A percentile compares a stretch with the other conserved stretches of the same genome.
These are phyloP conservation scores for Formicarius rufipectus DNA, from an alignment of 2,113 vertebrate species.

Conservation along the genomic window DNA sequence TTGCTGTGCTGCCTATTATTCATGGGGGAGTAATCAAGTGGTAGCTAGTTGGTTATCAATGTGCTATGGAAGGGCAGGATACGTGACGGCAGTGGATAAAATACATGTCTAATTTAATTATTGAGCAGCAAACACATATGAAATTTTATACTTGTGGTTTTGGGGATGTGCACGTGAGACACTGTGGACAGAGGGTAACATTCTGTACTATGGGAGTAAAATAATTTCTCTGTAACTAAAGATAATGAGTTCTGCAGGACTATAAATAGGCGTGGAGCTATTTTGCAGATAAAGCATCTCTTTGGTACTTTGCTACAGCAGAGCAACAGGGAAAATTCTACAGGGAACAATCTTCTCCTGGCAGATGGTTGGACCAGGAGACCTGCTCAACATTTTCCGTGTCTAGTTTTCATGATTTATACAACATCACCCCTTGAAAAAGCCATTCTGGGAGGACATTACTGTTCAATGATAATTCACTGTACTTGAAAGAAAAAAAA, in stretches of 20 bases:
- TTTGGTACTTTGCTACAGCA: neutral
- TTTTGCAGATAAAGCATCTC: constrained; percentile 35
- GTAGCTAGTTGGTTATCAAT: neutral
- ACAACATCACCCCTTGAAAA: neutral
- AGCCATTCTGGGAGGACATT: constrained; percentile 16
- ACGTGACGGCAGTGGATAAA: neutral
- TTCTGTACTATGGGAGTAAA: neutral
- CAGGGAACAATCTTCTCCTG: constrained; percentile 45
- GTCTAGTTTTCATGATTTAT: constrained; percentile 58
- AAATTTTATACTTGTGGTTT: neutral
- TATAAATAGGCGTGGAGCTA: neutral
- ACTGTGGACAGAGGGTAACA: neutral
- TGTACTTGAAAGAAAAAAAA: neutral
- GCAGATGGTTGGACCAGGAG: constrained; percentile 29
- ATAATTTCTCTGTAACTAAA: neutral
- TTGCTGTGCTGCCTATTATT: constrained; percentile 4
- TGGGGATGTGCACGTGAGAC: neutral
- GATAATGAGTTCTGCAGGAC: constrained; percentile 24
- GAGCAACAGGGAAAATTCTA: constrained; percentile 15
- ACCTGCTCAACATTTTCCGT: constrained; percentile 3
- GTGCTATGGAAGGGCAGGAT: neutral
- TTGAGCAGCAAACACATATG: neutral
- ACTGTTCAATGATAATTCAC: neutral
- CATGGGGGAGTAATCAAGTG: neutral
- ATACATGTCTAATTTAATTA: neutral